A percentile compares a stretch with the other conserved stretches of the same genome.
phyloP scores from a whole-genome alignment of 2,888 invertebrate genomes.

The Polietes domitor region DNA sequence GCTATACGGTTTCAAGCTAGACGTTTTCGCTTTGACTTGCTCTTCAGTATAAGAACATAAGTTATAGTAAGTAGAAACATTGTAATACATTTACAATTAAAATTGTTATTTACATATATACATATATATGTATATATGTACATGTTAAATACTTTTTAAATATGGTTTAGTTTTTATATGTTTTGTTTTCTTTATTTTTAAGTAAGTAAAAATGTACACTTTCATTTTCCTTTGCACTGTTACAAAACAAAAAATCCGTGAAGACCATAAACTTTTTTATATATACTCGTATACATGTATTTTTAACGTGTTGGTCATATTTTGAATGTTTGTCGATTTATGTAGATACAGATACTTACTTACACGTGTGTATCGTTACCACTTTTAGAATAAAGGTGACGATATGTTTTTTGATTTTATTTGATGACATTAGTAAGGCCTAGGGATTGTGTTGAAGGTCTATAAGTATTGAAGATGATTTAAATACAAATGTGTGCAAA shows the following conservation, averaged over 20 bases:
- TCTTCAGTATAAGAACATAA: conserved; percentile 47
- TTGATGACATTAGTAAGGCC: no score
- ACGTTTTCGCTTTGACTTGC: conserved; percentile 49
- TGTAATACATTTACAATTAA: conserved; percentile 24
- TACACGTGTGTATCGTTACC: no score
- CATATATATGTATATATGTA: conserved; percentile 52
- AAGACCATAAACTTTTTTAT: conserved; percentile 52
- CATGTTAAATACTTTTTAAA: conserved; percentile 37
- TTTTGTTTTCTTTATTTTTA: conserved; percentile 47
- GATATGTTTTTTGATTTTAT: conserved; percentile 10
- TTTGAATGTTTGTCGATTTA: background rate
- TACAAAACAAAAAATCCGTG: conserved; percentile 40
- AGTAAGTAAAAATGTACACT: conserved; percentile 38
- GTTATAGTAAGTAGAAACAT: conserved; percentile 40
- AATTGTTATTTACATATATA: conserved; percentile 22
- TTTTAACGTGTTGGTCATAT: background rate
- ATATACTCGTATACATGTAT: background rate
- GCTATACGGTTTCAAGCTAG: background rate
- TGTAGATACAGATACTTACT: no score
- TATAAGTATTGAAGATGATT: no score
- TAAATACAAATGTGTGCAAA: no score
- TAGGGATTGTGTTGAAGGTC: no score
- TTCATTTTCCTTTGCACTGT: conserved; percentile 17
- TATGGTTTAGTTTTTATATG: conserved; percentile 39
- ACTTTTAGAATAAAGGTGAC: no score